A percentile compares a stretch with the other conserved stretches of the same genome.
Evolutionary conservation across 2,113 vertebrate species (phyloP).

Genomic region (Catharus bicknelli): DNA sequence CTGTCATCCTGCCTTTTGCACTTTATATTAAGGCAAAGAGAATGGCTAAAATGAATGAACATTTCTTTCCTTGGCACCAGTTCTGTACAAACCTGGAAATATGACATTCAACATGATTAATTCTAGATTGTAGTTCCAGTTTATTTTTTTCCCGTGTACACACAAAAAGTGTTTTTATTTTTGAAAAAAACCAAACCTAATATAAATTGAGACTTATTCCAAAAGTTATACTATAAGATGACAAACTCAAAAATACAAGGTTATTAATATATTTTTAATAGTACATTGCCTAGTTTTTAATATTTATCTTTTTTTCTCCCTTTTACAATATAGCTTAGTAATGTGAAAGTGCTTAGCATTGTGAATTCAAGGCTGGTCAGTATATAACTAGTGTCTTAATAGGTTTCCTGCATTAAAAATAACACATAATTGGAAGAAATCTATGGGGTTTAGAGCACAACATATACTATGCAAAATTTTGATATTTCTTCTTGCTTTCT

Average conservation of each 20-base stretch:
- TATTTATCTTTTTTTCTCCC: neutral
- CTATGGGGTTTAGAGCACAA: neutral
- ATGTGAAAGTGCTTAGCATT: neutral
- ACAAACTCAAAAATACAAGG: neutral
- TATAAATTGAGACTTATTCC: neutral
- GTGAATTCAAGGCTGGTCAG: neutral
- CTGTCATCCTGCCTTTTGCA: constrained; percentile 73
- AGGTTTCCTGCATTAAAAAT: neutral
- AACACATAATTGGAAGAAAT: constrained; percentile 45
- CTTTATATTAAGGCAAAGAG: constrained; percentile 72
- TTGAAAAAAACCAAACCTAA: neutral
- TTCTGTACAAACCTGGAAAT: constrained; percentile 54
- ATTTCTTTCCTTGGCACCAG: constrained; percentile 27
- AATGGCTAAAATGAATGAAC: constrained; percentile 65
- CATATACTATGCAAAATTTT: neutral
- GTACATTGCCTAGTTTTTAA: neutral
- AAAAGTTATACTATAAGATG: neutral
- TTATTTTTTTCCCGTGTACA: constrained; percentile 15
- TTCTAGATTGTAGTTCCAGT: neutral
- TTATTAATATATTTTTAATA: neutral
- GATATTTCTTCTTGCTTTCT: constrained; percentile 13
- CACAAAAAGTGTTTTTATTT: neutral
- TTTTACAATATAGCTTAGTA: neutral
- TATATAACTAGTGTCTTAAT: neutral
- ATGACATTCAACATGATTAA: constrained; percentile 69